Evolutionary conservation across 2,888 invertebrate species (phyloP).

Genomic region (Spatulosminthurus flaviceps): DNA sequence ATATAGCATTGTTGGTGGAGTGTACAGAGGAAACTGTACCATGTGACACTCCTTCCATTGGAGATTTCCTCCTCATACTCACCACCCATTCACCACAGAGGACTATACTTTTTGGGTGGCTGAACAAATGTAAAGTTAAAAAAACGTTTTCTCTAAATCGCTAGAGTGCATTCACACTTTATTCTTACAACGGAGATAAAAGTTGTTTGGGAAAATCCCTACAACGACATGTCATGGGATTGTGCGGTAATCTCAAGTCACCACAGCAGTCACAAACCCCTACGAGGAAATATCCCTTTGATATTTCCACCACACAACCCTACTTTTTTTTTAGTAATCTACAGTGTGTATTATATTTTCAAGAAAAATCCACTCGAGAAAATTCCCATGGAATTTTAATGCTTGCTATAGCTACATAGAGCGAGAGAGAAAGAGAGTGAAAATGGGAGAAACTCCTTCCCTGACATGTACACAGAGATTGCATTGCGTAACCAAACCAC

Average conservation of each 20-base stretch:
- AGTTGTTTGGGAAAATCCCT: neutral
- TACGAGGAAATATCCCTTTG: neutral
- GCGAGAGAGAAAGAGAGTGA: neutral
- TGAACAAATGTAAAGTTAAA: constrained; percentile 9
- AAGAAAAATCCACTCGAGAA: neutral
- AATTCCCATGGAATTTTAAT: neutral
- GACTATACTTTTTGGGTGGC: neutral
- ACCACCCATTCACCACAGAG: neutral
- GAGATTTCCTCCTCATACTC: constrained; percentile 3
- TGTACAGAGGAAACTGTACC: neutral
- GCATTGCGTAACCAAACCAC: neutral
- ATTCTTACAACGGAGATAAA: constrained; percentile 6
- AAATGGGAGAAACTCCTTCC: neutral
- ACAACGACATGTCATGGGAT: neutral
- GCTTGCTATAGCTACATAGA: too few relatives aligned
- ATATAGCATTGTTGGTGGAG: too few relatives aligned
- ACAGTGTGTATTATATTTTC: neutral
- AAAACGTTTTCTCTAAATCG: constrained; percentile 13
- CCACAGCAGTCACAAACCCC: neutral
- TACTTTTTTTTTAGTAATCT: neutral
- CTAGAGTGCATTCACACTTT: neutral
- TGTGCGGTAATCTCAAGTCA: constrained; percentile 1
- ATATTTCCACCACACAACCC: neutral
- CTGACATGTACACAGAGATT: neutral
- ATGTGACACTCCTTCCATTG: neutral